Base-by-base conservation (phyloP, 1,140 invertebrate genomes). In the Colletes gigas region DNA sequence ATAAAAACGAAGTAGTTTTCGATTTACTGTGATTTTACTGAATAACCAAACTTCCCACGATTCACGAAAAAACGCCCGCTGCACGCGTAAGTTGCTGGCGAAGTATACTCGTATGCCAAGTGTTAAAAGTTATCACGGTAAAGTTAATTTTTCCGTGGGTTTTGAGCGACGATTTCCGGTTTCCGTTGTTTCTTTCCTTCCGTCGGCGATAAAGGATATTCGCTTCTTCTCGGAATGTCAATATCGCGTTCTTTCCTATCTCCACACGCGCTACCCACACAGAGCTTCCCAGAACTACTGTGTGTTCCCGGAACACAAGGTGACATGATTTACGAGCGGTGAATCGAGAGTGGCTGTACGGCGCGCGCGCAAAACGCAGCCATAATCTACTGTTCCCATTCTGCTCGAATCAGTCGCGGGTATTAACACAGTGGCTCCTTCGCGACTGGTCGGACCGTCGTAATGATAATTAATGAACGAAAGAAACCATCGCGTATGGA, bases 311-410 rank as follows among this genome's bases (percentile, higher is more conserved):
- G 70, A 62, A 72, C 57, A 59, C 41, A 50, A 4, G 30, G 7
- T 19, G 52, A 50, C 55, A 68, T 77, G 74, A 77, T 77, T 77
- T 77, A 77, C 65, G 74, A 68, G 12, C 74, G 19, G 55, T 47
- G 57, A 77, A 60, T 77, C 63, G n/a, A 57, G 63, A 67, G 39
- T 59, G 21, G n/a, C 54, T 17, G 10, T 59, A 57, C 47, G 44
- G 50, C 50, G n/a, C 63, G 21, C 55, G 54, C 39, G 54, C 30
- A 47, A 60, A 60, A 50, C 65, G 54, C 41, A 9, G 19, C 30
- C 66, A 19, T 50, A 69, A 77, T 62, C 54, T 17, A 68, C 55
- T 44, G 54, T 65, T 75, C 50, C 62, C 30, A 69, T 77, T 69
- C 66, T 60, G 15, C 8, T 17, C 19, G 66, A 62, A 77, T 77